Base-by-base conservation (phyloP, 2,888 invertebrate genomes). In the Melanophora roralis region DNA sequence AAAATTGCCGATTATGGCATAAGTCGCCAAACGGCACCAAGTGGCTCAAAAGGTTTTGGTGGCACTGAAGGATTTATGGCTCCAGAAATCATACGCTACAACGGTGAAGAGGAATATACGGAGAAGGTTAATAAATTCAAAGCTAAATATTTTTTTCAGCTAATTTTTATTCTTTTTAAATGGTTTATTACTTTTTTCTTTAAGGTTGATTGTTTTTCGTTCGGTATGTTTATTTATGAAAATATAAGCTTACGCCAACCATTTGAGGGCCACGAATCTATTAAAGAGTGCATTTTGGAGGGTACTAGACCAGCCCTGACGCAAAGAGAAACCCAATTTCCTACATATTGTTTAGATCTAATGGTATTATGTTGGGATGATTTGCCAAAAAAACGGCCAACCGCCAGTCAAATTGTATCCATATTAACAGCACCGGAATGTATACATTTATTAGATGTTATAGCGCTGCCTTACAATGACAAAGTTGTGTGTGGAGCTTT, bases 1-100 rank as follows among this genome's bases (percentile, higher is more conserved):
- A 98, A 98, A 89, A 93, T 99, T 4, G 99, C 98, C 0, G 99
- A 99, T 91, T 99, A 99, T 89, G 99, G 97, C 60, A 98, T 98
- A 76, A 97, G 97, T 85, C 92, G 97, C 47, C 92, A 95, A 82
- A 97, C 95, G 1, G 92, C 97, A 8, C 97, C 97, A 0, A 96
- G 96, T 0, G 97, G 97, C 0, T 96, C 97, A 0, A 98, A 98
- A 89, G 99, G 99, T 0, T 99, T 98, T 91, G 99, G 98, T 0
- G 99, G 99, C 1, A 99, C 99, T 0, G 98, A 98, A 90, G 99
- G 99, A 0, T 99, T 98, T 89, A 99, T 99, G 97, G 99, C 99
- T 1, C 99, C 99, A 0, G 99, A 99, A 91, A 99, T 99, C 83
- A 97, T 99, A 92, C 93, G 97, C 57, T 98, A 97, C 89, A 99